phyloP scores from a whole-genome alignment of 2,888 invertebrate species.

The Stenotaenia linearis region DNA sequence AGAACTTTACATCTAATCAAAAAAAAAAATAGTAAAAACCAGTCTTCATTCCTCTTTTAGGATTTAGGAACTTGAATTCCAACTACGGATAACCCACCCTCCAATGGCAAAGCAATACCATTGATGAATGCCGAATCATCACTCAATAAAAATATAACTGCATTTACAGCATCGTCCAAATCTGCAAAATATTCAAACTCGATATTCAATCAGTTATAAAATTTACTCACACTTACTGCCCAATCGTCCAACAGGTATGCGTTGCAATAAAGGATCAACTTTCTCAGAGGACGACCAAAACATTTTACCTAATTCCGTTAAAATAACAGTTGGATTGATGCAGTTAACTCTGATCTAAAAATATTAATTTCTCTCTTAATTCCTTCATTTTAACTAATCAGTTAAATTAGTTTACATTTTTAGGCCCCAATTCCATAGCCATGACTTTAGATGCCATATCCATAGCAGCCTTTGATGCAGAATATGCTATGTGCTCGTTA shows the following conservation, averaged over 20 bases:
- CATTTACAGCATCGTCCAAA: slow-evolving; percentile 72
- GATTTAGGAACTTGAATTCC: neutral
- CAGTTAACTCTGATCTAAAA: slow-evolving; percentile 74
- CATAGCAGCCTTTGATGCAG: slow-evolving; percentile 80
- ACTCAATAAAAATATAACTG: slow-evolving; percentile 73
- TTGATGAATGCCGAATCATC: slow-evolving; percentile 74
- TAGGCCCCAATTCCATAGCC: slow-evolving; percentile 77
- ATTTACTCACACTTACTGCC: slow-evolving; percentile 63
- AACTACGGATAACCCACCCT: slow-evolving; percentile 62
- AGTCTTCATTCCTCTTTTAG: slow-evolving; percentile 38
- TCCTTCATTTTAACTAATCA: too few relatives aligned
- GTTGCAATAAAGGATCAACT: slow-evolving; percentile 62
- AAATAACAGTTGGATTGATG: slow-evolving; percentile 92
- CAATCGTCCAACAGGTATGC: slow-evolving; percentile 73
- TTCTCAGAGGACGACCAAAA: slow-evolving; percentile 77
- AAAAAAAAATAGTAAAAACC: too few relatives aligned
- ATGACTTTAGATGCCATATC: slow-evolving; percentile 75
- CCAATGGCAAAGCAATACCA: slow-evolving; percentile 70
- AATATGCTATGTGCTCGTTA: slow-evolving; percentile 70
- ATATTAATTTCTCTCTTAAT: neutral
- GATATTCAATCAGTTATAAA: too few relatives aligned
- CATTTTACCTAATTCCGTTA: slow-evolving; percentile 81
- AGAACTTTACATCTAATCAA: too few relatives aligned
- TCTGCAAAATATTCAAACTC: slow-evolving; percentile 56
- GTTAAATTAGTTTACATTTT: slow-evolving; percentile 46